Evolutionary conservation across 2,888 invertebrate genomes (phyloP).

Genomic region (Nycteola revayana): DNA sequence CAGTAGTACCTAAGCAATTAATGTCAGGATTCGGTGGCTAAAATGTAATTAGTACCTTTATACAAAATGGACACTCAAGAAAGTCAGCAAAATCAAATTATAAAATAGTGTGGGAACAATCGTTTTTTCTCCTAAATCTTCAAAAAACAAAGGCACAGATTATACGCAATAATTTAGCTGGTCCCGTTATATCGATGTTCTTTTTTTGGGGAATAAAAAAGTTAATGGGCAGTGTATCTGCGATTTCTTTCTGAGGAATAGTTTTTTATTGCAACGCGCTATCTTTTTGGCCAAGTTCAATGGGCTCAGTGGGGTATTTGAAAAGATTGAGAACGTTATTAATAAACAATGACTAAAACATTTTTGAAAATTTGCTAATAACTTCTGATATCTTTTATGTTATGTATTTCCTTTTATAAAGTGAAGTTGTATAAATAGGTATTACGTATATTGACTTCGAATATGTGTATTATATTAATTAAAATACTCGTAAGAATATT

Average conservation of each 20-base stretch:
- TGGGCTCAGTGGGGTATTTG: constrained; percentile 62
- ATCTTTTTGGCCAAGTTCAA: constrained; percentile 53
- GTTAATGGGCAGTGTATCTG: constrained; percentile 73
- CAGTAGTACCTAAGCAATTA: too few relatives aligned
- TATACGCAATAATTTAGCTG: constrained; percentile 73
- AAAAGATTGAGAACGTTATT: constrained; percentile 29
- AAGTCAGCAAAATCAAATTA: constrained; percentile 29
- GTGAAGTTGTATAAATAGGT: too few relatives aligned
- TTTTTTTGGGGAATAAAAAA: constrained; percentile 51
- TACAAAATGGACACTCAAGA: constrained; percentile 21
- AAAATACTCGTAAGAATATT: background rate
- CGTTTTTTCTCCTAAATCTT: constrained; percentile 47
- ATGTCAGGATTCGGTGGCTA: too few relatives aligned
- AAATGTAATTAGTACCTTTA: constrained; percentile 25
- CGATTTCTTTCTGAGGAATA: constrained; percentile 61
- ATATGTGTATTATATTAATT: background rate
- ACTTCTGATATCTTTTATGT: too few relatives aligned
- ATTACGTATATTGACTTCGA: constrained; percentile 6
- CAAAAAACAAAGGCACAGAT: constrained; percentile 64
- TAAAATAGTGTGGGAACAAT: constrained; percentile 64
- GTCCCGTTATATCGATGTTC: constrained; percentile 67
- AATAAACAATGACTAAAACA: constrained; percentile 27
- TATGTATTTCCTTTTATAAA: too few relatives aligned
- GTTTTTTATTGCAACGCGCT: constrained; percentile 54
- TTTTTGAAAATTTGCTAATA: constrained; percentile 8